These are phyloP conservation scores for Gadopsis marmoratus DNA, from an alignment of 2,797 vertebrate species.

Conservation along the genomic window DNA sequence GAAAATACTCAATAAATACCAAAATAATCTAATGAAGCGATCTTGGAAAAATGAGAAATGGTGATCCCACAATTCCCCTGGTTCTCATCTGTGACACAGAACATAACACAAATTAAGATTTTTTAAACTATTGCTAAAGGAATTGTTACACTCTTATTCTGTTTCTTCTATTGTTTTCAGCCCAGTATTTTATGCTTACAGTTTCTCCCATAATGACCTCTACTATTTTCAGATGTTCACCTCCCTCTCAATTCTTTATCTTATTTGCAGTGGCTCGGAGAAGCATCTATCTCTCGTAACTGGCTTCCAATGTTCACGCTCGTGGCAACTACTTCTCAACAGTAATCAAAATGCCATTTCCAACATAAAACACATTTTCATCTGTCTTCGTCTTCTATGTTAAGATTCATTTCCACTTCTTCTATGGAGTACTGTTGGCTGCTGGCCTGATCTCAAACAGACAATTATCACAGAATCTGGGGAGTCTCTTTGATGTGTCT, in stretches of 20 bases:
- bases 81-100: background rate
- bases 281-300: background rate
- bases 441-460: conserved; percentile 53
- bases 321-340: conserved; percentile 2
- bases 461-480: conserved; percentile 40
- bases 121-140: background rate
- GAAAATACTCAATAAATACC: background rate
- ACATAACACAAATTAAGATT: background rate
- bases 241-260: background rate
- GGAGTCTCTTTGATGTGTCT: conserved; percentile 52
- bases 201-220: background rate
- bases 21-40: background rate
- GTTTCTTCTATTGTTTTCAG: background rate
- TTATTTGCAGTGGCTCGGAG: too few species aligned
- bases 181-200: background rate
- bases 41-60: background rate
- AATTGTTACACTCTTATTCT: background rate
- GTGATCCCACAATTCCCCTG: background rate
- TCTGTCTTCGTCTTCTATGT: background rate
- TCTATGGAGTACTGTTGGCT: conserved; percentile 16
- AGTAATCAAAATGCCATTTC: conserved; percentile 27
- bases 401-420: conserved; percentile 26
- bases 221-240: background rate
- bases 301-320: background rate
- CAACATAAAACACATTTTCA: conserved; percentile 9